Conservation (phyloP, 2,797 vertebrate genomes). For the Etheostoma perlongum region DNA sequence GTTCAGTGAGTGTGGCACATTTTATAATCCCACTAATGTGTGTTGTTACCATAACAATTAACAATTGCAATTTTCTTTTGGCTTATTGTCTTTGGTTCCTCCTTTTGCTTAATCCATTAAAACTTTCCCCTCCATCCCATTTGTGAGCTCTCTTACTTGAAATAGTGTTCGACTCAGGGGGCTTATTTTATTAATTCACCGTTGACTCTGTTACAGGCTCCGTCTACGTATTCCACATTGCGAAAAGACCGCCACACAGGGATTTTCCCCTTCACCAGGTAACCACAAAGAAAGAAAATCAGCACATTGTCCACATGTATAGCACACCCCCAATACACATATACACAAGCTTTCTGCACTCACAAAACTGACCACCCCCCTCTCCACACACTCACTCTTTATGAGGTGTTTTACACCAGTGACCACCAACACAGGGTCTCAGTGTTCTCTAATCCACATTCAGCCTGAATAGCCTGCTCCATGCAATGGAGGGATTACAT, state of each 20-base stretch:
- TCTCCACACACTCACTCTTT: conserved; percentile 70
- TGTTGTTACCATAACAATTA: no score
- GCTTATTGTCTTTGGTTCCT: conserved; percentile 21
- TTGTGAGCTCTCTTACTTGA: conserved; percentile 45
- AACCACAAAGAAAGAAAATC: conserved; percentile 80
- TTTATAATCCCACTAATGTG: no score
- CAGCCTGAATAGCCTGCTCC: conserved; percentile 71
- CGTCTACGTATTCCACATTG: conserved; percentile 63
- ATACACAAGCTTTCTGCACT: conserved; percentile 23
- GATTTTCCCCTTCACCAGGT: conserved; percentile 84
- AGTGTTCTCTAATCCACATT: conserved; percentile 82
- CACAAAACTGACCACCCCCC: conserved; percentile 71
- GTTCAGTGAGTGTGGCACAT: no score
- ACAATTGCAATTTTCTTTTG: no score
- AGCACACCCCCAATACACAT: conserved; percentile 45
- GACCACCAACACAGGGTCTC: conserved; percentile 82
- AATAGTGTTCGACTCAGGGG: conserved; percentile 47
- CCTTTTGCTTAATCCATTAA: conserved; percentile 43
- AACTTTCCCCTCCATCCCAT: conserved; percentile 27
- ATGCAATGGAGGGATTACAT: conserved; percentile 79
- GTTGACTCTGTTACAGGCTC: conserved; percentile 73
- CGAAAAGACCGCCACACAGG: conserved; percentile 79
- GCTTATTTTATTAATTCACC: conserved; percentile 78
- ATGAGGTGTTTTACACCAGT: conserved; percentile 82
- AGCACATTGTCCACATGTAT: conserved; percentile 81